Base-by-base conservation (phyloP, 2,888 invertebrate genomes). In the Pharmacophagus antenor region DNA sequence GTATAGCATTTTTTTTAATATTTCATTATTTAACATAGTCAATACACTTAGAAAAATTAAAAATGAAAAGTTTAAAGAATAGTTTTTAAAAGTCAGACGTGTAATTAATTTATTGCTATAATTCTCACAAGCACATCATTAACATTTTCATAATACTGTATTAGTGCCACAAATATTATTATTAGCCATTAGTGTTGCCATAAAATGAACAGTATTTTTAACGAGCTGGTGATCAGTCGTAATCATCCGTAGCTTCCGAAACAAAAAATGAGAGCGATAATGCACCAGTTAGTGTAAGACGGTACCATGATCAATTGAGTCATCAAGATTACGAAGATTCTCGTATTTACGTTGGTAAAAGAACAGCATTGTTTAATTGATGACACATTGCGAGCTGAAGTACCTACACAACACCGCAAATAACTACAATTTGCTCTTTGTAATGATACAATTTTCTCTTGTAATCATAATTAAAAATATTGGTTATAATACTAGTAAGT, bases 311-410 rank as follows among this genome's bases (percentile, higher is more conserved):
- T 25, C 23, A 42, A 50, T 56, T 56, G 52, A 52, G 42, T 54
- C 44, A 46, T 56, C 51, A 61, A 57, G 27, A 47, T 52, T 51
- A 56, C 44, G 25, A 59, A 46, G 37, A 44, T 51, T 42, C 52
- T 44, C n/a, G 44, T 56, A 25, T 41, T 58, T 46, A 23, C 50
- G 52, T 44, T 44, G 46, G 10, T 51, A 42, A 58, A 52, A 4
- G 17, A 61, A 46, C 50, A 47, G 51, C 51, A 25, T 37, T 47
- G 42, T 31, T n/a, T 50, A 42, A 50, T 27, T 50, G 50, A 57
- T 57, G 50, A 50, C 56, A 51, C 51, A 51, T 51, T 21, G 55
- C 37, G 42, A 17, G 18, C 18, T 2, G 5, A 1, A 41, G 41
- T 41, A n/a, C 41, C 5, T 41, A 41, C 15, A 41, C 5, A n/a